A percentile compares a stretch with the other conserved stretches of the same genome.
Evolutionary conservation across 2,888 invertebrate species (phyloP).

Genomic region (Rhagonycha fulva): DNA sequence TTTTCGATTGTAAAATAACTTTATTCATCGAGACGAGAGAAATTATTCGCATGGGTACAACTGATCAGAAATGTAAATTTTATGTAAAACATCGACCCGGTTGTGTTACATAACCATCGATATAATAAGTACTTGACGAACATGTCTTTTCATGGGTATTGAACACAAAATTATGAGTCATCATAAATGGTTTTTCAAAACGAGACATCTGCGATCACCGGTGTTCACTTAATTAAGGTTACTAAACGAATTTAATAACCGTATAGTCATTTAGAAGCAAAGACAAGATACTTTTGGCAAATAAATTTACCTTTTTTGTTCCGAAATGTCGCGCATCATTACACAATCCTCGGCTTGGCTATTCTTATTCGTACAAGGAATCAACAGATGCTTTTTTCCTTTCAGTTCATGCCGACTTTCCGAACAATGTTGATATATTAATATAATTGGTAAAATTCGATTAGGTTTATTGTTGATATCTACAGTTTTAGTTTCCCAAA

Average conservation of each 20-base stretch:
- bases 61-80: conserved; percentile 20
- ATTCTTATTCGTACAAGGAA: neutral
- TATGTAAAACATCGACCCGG: conserved; percentile 17
- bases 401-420: neutral
- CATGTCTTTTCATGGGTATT: neutral
- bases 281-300: neutral
- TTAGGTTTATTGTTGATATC: neutral
- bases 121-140: neutral
- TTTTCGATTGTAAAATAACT: neutral
- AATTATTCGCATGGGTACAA: neutral
- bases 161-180: neutral
- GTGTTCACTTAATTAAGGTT: conserved; percentile 35
- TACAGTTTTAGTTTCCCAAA: neutral
- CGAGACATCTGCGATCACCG: conserved; percentile 32
- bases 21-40: neutral
- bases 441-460: neutral
- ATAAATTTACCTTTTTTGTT: conserved; percentile 1
- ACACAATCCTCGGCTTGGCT: neutral
- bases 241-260: conserved; percentile 38
- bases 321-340: neutral
- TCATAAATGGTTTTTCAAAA: conserved; percentile 9
- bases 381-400: neutral
- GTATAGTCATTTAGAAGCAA: conserved; percentile 33
- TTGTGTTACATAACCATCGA: conserved; percentile 14
- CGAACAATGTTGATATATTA: neutral